Base-by-base conservation (phyloP, 2,888 invertebrate genomes). In the Thecophora atra region DNA sequence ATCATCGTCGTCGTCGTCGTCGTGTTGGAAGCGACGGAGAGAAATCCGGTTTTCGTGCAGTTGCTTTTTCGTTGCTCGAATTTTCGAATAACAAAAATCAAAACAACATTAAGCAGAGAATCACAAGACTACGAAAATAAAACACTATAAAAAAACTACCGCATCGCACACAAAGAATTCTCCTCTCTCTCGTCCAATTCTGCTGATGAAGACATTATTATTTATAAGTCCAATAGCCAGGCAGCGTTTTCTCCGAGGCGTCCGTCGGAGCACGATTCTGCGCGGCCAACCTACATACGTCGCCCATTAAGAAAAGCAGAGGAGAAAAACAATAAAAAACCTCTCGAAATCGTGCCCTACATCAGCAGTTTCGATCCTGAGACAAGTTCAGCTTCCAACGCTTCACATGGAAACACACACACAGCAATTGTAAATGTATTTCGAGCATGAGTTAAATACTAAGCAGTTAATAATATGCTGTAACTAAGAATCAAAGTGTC, bases 181-280 rank as follows among this genome's bases (percentile, higher is more conserved):
- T 24, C 11, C 37, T n/a, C 37, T 62, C 37, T 62, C 42, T 62
- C 24, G 62, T 24, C 19, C 63, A 42, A 42, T 28, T 28, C 19
- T 66, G 52, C 66, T 66, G 66, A 66, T 66, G 66, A 66, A 66
- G 66, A 66, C 66, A 66, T 66, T 66, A 66, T 66, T 66, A 63
- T 52, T 66, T 66, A 66, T 66, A 66, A 66, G 52, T 47, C 66
- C 66, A 30, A 66, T 37, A 24, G 52, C 66, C 51, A 51, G 28
- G 52, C 52, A 28, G 30, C 19, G 37, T 42, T 42, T 19, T 21
- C 56, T 63, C 63, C 42, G 21, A 2, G 63, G 63, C 42, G 42
- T n/a, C 56, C 24, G 56, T 26, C 24, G 63, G 47, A 44, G 64
- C 47, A 65, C 26, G 64, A 63, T 21, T 21, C 63, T 30, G 8